Evolutionary conservation across 1,140 invertebrate species (phyloP).

Genomic region (Bombus waltoni): DNA sequence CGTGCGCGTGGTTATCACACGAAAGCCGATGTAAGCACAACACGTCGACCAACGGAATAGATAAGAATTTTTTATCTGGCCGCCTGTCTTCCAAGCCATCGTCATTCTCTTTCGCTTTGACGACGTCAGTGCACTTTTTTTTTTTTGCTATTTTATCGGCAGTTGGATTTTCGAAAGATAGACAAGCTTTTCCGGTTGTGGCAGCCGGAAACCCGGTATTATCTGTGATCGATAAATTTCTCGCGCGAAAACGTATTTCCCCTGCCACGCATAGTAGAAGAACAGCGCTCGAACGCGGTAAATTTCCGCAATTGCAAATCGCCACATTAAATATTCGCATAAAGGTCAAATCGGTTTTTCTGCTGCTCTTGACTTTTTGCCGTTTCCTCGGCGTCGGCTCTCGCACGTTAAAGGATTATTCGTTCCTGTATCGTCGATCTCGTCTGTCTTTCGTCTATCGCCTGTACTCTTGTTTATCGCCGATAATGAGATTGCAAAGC

Average conservation of each 20-base stretch:
- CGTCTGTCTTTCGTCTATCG: not conserved
- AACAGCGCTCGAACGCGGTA: not conserved
- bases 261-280: not conserved
- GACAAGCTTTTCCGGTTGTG: not conserved
- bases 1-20: slow-evolving; percentile 43
- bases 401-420: not conserved
- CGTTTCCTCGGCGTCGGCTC: not conserved
- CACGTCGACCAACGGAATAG: slow-evolving; percentile 29
- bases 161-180: not conserved
- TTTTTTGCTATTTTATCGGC: slow-evolving; percentile 37
- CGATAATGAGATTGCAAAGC: not conserved
- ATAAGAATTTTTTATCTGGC: slow-evolving; percentile 50
- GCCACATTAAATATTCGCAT: not conserved
- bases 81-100: slow-evolving; percentile 33
- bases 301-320: too few species aligned
- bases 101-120: slow-evolving; percentile 26
- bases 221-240: not conserved
- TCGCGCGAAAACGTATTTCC: not conserved
- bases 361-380: not conserved
- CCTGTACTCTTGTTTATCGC: not conserved
- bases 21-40: slow-evolving; percentile 50
- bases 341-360: not conserved
- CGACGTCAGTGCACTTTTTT: slow-evolving; percentile 23
- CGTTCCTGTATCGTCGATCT: not conserved
- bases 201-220: not conserved